Percentiles rank a stretch among this genome's conserved stretches.
phyloP scores from a whole-genome alignment of 2,113 vertebrate species.

The Sapayoa aenigma region DNA sequence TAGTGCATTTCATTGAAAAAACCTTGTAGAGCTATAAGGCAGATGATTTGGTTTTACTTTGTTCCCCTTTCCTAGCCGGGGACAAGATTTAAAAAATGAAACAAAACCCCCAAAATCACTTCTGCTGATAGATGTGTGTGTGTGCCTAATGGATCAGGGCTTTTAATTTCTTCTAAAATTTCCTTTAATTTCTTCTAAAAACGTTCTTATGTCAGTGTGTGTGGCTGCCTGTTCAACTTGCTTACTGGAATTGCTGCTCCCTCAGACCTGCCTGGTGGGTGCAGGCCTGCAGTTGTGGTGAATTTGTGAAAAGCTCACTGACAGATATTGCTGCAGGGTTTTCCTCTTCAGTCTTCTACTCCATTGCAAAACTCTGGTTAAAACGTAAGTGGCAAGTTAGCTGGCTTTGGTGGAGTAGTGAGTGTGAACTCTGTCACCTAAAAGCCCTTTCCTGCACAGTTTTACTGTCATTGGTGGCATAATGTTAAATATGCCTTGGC shows the following conservation, averaged over 20 bases:
- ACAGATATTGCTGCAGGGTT: background rate
- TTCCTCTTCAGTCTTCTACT: background rate
- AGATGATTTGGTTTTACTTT: background rate
- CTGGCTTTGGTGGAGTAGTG: background rate
- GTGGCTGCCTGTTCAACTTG: background rate
- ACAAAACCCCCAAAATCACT: rapidly evolving
- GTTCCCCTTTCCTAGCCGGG: background rate
- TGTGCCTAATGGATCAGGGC: background rate
- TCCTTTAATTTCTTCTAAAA: background rate
- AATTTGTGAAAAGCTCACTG: background rate
- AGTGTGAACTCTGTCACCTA: background rate
- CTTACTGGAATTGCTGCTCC: background rate
- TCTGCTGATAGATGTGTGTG: background rate
- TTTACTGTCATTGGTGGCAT: background rate
- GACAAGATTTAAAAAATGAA: background rate
- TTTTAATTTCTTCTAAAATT: background rate
- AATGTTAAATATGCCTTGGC: background rate
- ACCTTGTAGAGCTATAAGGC: background rate
- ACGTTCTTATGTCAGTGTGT: background rate
- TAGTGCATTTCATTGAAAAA: background rate
- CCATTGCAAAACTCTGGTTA: background rate
- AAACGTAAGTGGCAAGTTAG: background rate
- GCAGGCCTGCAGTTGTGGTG: background rate
- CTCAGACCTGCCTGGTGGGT: background rate
- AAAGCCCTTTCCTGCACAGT: background rate